phyloP scores from a whole-genome alignment of 2,113 vertebrate genomes.

The Brienomyrus longianalis region DNA sequence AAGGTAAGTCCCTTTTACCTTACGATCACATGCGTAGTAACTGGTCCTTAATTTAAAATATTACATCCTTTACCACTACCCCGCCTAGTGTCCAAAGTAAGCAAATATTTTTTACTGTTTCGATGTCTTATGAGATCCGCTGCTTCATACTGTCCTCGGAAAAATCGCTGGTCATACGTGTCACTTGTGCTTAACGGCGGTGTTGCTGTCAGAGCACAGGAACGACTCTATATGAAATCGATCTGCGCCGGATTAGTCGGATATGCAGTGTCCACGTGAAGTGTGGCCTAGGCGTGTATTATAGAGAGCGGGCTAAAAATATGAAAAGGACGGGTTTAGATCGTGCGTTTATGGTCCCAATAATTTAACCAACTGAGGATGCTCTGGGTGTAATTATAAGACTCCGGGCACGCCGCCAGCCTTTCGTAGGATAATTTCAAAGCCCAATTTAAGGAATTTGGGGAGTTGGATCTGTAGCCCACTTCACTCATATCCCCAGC shows the following conservation, averaged over 20 bases:
- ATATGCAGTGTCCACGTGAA: background rate
- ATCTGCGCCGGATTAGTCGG: conserved; percentile 2
- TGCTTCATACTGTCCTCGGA: background rate
- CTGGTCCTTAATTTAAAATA: background rate
- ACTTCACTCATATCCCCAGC: background rate
- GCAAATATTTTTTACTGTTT: background rate
- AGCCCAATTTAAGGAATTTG: background rate
- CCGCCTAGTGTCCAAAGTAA: background rate
- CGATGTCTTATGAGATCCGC: background rate
- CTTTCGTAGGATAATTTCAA: background rate
- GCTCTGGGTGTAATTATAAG: background rate
- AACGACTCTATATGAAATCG: conserved; percentile 10
- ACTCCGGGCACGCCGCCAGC: background rate
- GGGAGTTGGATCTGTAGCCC: background rate
- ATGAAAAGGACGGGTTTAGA: background rate
- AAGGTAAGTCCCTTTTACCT: background rate
- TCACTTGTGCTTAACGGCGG: background rate
- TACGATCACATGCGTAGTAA: background rate
- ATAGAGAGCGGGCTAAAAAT: background rate
- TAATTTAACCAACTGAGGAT: background rate
- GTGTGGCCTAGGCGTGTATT: background rate
- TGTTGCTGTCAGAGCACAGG: background rate
- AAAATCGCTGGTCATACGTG: background rate
- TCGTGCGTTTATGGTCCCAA: background rate
- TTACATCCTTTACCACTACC: background rate